A percentile compares a stretch with the other conserved stretches of the same genome.
Evolutionary conservation across 2,113 vertebrate genomes (phyloP).

Genomic region (Machaerirhynchus nigripectus): DNA sequence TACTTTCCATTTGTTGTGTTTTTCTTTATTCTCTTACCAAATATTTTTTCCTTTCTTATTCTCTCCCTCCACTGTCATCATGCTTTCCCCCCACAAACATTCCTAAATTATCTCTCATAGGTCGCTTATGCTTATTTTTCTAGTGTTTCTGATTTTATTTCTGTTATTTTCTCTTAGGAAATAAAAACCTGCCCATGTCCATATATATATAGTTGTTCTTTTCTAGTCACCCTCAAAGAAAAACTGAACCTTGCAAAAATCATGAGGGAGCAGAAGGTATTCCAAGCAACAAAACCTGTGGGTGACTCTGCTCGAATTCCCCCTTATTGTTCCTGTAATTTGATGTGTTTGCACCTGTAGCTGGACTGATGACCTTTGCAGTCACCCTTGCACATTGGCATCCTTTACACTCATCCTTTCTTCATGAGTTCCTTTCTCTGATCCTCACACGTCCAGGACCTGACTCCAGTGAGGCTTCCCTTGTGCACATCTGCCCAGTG

Average conservation of each 20-base stretch:
- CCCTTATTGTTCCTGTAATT: background rate
- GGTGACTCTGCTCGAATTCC: background rate
- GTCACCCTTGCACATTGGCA: background rate
- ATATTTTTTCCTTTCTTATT: background rate
- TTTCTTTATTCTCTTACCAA: slow-evolving; percentile 23
- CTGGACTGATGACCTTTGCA: background rate
- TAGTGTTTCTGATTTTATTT: background rate
- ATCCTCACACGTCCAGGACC: background rate
- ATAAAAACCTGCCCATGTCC: background rate
- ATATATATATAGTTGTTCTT: background rate
- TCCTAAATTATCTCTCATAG: background rate
- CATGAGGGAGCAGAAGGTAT: background rate
- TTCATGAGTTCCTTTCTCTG: background rate
- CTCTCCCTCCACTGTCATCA: background rate
- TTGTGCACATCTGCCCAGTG: background rate
- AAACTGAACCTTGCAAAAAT: background rate
- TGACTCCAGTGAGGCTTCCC: background rate
- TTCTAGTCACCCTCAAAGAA: background rate
- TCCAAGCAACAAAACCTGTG: background rate
- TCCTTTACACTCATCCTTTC: background rate
- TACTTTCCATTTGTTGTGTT: slow-evolving; percentile 26
- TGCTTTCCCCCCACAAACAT: background rate
- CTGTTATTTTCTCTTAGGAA: background rate
- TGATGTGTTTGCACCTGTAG: background rate
- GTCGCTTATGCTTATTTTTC: background rate